Base-by-base conservation (phyloP, 2,888 invertebrate genomes). In the Tortricodes alternella region DNA sequence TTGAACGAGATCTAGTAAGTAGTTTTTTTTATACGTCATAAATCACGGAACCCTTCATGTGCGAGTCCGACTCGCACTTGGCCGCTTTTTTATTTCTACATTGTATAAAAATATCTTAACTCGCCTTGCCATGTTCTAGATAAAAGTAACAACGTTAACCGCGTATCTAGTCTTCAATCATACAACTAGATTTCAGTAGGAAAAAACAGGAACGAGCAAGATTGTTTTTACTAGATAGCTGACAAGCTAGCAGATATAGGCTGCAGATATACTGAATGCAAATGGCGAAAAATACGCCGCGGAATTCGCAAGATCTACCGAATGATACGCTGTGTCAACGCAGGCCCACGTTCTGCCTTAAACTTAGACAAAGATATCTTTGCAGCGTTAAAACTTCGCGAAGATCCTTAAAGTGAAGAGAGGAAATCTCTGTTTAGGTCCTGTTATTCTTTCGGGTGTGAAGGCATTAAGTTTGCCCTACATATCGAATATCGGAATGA, bases 261-360 rank as follows among this genome's bases (percentile, higher is more conserved):
- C 46, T 27, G 35, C n/a, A 35, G 62, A 68, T 67, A 68, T 61
- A 65, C 61, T 62, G 62, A 70, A 80, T 76, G 78, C 72, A 79
- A 79, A 80, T 80, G 73, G 67, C 71, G 73, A 76, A 77, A 78
- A 78, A 76, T 70, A 74, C 68, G 62, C 68, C 56, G 52, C 59
- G 67, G 67, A 64, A 68, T 74, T 62, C 67, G 49, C 58, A 49
- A 73, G 71, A 74, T 76, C 64, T 62, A 38, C 44, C 59, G 27
- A 46, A 58, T 49, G 70, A 71, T 67, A 70, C 60, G 61, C 53
- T 59, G 63, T 65, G 68, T 70, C 66, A 66, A 62, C 62, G 60
- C 27, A 19, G 50, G 16, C 46, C 46, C 37, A 51, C 59, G 60
- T 63, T 52, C 51, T 23, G 23, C 41, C 32, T 44, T 51, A 55